Percentiles rank a stretch among this genome's conserved stretches.
These are phyloP conservation scores for Callimorpha dominula DNA, from an alignment of 2,888 invertebrate species.

Conservation along the genomic window DNA sequence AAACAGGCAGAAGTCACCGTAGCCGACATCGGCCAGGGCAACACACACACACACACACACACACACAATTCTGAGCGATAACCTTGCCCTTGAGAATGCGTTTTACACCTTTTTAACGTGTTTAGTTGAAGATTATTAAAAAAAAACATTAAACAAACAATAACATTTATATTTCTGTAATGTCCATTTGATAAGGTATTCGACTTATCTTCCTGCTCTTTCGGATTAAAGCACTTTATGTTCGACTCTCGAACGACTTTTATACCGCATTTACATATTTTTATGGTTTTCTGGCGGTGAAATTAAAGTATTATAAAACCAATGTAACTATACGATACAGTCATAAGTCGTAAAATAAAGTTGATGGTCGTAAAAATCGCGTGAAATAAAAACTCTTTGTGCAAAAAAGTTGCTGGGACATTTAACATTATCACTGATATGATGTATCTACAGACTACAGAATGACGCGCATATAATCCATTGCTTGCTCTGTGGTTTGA, in stretches of 20 bases:
- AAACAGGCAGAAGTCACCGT: no score
- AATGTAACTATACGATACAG: conserved; percentile 80
- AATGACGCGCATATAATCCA: not conserved
- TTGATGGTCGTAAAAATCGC: conserved; percentile 78
- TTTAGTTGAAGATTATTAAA: not conserved
- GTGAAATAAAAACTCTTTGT: conserved; percentile 78
- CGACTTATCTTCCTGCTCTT: conserved; percentile 40
- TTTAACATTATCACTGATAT: conserved; percentile 61
- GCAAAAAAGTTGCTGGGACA: conserved; percentile 75
- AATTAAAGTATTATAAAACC: conserved; percentile 85
- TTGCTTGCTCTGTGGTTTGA: not conserved
- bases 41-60: no score
- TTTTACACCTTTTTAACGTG: not conserved
- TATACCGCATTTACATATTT: conserved; percentile 84
- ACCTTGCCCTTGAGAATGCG: not conserved
- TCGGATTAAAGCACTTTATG: conserved; percentile 74
- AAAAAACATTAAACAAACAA: conserved; percentile 11
- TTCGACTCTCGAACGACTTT: conserved; percentile 72
- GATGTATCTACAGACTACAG: not conserved
- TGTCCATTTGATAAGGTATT: conserved; percentile 37
- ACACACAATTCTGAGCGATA: not conserved
- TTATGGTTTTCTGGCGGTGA: conserved; percentile 83
- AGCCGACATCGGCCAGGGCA: no score
- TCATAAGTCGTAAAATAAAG: conserved; percentile 82
- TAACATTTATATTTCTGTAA: conserved; percentile 29